Base-by-base conservation (phyloP, 2,888 invertebrate genomes). In the Epinotia brunnichana region DNA sequence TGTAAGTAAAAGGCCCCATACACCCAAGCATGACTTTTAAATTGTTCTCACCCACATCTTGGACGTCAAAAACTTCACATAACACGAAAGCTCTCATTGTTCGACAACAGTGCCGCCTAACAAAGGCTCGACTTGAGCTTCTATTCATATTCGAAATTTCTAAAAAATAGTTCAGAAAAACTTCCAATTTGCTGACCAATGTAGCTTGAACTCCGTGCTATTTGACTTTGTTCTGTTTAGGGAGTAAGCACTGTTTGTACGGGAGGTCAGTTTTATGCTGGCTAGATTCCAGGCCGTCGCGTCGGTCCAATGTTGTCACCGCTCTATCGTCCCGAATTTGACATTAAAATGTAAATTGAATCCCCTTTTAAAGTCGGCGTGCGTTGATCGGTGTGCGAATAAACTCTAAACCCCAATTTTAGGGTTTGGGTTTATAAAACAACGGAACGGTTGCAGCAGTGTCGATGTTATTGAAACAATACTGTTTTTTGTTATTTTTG, bases 261-360 rank as follows among this genome's bases (percentile, higher is more conserved):
- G 60, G 44, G 9, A 39, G 72, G 67, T 56, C 72, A 39, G 15
- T 15, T 10, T 44, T 54, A 54, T 11, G 17, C 29, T 68, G 62
- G 68, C 10, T 11, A 19, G 35, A 63, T 39, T 39, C 24, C 56
- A 21, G 44, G 53, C 41, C 13, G 66, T 17, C 10, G 35, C 35
- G 35, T 48, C 29, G 19, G 57, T 56, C 63, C 68, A 63, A 62
- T 73, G 72, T 57, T 68, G 73, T 73, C 73, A 69, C 53, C 59
- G 53, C 54, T 68, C 69, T 39, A 61, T 71, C 70, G 74, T 29
- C 56, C 56, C 61, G 44, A 54, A 77, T 77, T 74, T 77, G 77
- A 78, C 79, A 81, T 83, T 79, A 81, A 83, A 82, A 83, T 83
- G 83, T 78, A 82, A 82, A 83, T 83, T 83, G 81, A 82, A 82